Evolutionary conservation across 1,140 invertebrate genomes (phyloP), one percentile per base, ranked within the genome.

Genomic region (Caenorhabditis latens): DNA sequence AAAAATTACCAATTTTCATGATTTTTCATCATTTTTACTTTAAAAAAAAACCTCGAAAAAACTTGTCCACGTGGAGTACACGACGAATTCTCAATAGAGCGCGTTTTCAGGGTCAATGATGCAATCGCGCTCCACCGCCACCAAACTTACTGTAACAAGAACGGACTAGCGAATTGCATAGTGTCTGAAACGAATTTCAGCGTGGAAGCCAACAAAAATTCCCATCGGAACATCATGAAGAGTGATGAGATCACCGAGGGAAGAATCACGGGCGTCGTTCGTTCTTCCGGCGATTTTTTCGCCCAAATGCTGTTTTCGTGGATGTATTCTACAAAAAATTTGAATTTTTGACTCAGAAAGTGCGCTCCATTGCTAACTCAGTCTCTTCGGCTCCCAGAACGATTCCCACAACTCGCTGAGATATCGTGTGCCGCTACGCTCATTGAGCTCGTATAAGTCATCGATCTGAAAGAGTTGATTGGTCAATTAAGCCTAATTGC

Each of bases 111-210:
- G 4, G 24, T 7, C 0, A 57, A 53, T n/a, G n/a, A 84, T 19
- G 14, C 14, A 32, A 32, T 32, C 32, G 32, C 32, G 32, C 32
- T 32, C 32, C 32, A 32, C 32, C 32, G 32, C 32, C 32, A 2
- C 0, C 0, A 32, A 32, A 24, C 84, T 86, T 53, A 91, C 91
- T 91, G 90, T 53, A 92, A 86, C 61, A 92, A 84, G 43, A 90
- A 88, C 4, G 91, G 91, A 86, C 91, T 92, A 14, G 90, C 88
- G 83, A 92, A 92, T 84, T 91, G 90, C 14, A 92, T 86, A 5
- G 91, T 87, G 50, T 92, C 91, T 11, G 91, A 89, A 7, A 88
- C 65, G 14, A 87, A 61, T 86, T 92, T 92, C 65, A 92, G 65
- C 1, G 89, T 16, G 24, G 89, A 89, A 14, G 91, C 92, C 19